phyloP scores from a whole-genome alignment of 2,113 vertebrate genomes.

The Corythoichthys haematopterus region DNA sequence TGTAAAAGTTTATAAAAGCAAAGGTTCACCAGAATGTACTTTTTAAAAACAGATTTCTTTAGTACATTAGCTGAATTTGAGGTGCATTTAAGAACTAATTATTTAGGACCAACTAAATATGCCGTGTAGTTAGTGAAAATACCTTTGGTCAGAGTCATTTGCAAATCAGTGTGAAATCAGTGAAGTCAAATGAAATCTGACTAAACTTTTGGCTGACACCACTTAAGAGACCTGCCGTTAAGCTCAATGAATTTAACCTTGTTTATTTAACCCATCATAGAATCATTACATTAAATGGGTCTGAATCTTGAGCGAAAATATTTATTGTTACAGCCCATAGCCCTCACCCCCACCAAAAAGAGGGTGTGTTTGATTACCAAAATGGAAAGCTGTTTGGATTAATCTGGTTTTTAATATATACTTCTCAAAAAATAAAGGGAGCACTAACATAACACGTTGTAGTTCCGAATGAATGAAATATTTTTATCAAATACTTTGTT shows the following conservation, averaged over 20 bases:
- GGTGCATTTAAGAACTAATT: not conserved
- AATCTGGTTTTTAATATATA: too few relatives aligned
- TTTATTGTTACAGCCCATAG: constrained; percentile 33
- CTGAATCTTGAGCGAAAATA: constrained; percentile 35
- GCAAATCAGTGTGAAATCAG: constrained; percentile 17
- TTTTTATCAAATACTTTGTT: too few relatives aligned
- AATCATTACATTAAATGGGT: constrained; percentile 42
- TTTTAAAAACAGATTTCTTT: too few relatives aligned
- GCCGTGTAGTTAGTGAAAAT: not conserved
- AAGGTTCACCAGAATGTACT: too few relatives aligned
- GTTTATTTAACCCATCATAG: constrained; percentile 47
- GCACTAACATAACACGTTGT: too few relatives aligned
- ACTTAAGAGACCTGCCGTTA: constrained; percentile 22
- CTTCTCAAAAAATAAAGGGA: too few relatives aligned
- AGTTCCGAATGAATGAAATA: too few relatives aligned
- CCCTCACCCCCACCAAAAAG: too few relatives aligned
- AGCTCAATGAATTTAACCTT: constrained; percentile 33
- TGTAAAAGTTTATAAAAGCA: not conserved
- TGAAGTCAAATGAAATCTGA: constrained; percentile 35
- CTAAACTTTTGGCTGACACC: constrained; percentile 20
- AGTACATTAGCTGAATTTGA: too few relatives aligned
- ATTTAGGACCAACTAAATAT: not conserved
- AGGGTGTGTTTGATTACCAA: too few relatives aligned
- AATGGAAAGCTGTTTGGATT: too few relatives aligned
- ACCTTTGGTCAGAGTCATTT: constrained; percentile 9